Base-by-base conservation (phyloP, 2,888 invertebrate species). In the Timema podura region DNA sequence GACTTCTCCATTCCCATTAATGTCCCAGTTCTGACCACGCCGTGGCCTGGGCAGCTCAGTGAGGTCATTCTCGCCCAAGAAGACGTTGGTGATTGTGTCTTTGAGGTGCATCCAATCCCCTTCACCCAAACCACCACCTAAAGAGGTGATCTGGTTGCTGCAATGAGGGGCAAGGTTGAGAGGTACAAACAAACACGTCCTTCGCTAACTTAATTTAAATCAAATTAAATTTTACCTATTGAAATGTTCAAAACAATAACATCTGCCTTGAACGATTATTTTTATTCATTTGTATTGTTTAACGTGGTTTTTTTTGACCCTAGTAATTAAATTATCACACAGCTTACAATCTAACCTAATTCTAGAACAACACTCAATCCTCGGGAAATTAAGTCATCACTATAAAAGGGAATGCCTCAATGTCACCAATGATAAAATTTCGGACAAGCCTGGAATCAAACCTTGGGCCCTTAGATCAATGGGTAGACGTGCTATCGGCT, bases 41-140 rank as follows among this genome's bases (percentile, higher is more conserved):
- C 64, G 47, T 6, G 9, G 47, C 2, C 57, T 51, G 6, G 76
- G 75, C 13, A 80, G 75, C 13, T 74, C 70, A 59, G 75, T 75
- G 68, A 80, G 74, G 49, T 77, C 76, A 72, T 78, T 78, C 64
- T 76, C 76, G 11, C 77, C 78, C 15, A 78, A 73, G 68, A 77
- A 76, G 59, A 77, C 69, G 61, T 76, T 76, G 44, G 74, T 69
- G 30, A 77, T 73, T 16, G 76, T 73, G 46, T 75, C 74, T 5
- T 75, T 71, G 51, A 77, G 70, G 45, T 72, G 72, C 13, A 49
- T 65, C 71, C 73, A 72, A 48, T 73, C 73, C 7, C 54, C 45
- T 30, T 71, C 61, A 9, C 49, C 66, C 57, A 76, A 67, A 30
- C 30, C 30, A 30, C 30, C 30, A 30, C 30, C 30, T 30, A 30